These are phyloP conservation scores for Accipiter virgatus DNA, from an alignment of 2,113 vertebrate species.

Conservation along the genomic window DNA sequence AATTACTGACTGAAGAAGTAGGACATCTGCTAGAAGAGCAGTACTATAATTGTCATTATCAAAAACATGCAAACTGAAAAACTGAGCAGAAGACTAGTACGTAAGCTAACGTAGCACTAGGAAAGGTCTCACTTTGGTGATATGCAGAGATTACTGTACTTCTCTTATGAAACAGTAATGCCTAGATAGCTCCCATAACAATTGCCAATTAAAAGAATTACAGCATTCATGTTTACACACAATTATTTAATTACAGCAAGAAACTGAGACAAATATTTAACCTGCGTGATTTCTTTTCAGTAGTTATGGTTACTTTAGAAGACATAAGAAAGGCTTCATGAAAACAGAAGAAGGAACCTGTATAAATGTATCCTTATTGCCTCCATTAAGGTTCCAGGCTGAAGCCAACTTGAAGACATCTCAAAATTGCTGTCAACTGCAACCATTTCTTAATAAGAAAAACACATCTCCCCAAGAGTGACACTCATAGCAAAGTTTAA, in stretches of 20 bases:
- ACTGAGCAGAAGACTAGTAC: neutral
- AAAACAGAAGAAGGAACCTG: neutral
- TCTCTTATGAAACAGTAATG: neutral
- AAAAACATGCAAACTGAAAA: neutral
- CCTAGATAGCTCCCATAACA: neutral
- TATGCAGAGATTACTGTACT: neutral
- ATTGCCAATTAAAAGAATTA: neutral
- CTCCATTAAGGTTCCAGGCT: neutral
- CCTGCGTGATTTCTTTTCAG: neutral
- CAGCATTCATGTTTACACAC: neutral
- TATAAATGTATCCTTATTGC: neutral
- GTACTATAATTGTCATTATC: neutral
- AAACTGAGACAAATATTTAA: neutral
- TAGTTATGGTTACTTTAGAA: neutral
- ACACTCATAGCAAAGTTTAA: neutral
- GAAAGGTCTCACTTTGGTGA: neutral
- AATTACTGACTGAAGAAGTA: neutral
- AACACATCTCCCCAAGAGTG: neutral
- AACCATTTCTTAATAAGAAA: neutral
- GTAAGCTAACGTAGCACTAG: neutral
- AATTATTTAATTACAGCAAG: slow-evolving; percentile 22
- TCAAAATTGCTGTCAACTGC: neutral
- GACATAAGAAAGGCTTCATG: neutral
- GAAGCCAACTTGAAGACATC: neutral
- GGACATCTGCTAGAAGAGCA: neutral